Evolutionary conservation across 92 coral and sea anemone species (phyloP), one percentile per base, ranked within the genome.

Genomic region (Pocillopora grandis): DNA sequence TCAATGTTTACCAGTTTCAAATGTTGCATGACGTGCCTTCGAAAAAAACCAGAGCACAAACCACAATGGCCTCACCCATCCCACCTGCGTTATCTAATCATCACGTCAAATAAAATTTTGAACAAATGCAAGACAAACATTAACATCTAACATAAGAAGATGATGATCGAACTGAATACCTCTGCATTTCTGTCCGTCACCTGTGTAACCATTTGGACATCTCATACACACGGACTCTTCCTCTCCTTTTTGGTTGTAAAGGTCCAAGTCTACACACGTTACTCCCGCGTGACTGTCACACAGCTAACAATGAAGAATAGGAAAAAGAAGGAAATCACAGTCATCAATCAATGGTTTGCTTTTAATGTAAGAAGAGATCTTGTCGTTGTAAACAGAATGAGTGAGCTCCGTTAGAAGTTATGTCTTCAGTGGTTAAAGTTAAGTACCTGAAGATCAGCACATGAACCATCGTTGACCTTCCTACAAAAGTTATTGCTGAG

Each of bases 401-500:
- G 52, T 7, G 52, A 42, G 52, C 52, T 42, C 52, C 8, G 52
- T 42, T 0, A 42, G 8, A 42, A 42, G 52, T 19, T 33, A 6
- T 6, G 42, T 62, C 81, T 57, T 35, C 8, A 15, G 36, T 21
- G 2, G 27, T 16, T 17, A 20, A 48, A 10, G 23, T 3, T 8
- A 65, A 37, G 0, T 75, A 83, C 86, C 80, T 83, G 80, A 63
- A 59, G 63, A 14, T 76, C 76, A 35, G 66, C 88, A 17, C 88
- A 84, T 12, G 88, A 76, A 7, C 88, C 88, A 35, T 19, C 35
- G 77, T 84, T 80, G 77, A 94, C 89, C 60, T 91, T 57, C 62
- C 98, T 88, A 62, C 98, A 94, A 74, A 92, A 94, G 89, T 94
- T 94, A 67, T 87, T 91, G 17, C 95, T 82, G 57, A 94, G 86